Base-by-base conservation (phyloP, 1,140 invertebrate genomes). In the Aethina tumida region DNA sequence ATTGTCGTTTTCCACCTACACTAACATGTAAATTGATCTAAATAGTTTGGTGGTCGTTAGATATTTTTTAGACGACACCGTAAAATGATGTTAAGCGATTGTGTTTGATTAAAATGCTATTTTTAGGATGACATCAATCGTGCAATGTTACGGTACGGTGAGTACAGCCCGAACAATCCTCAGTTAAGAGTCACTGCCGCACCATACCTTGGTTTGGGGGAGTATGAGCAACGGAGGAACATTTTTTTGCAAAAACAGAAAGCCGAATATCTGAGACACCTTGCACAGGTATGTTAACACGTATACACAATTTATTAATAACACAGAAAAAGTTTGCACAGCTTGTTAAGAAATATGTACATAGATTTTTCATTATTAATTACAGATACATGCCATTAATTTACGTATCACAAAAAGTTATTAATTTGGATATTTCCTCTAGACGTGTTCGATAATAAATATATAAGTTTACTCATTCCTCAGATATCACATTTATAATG, bases 151-250 rank as follows among this genome's bases (percentile, higher is more conserved):
- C 69, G 68, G 24, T 66, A 67, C 14, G 69, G 71, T 22, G 70
- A 74, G 48, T 74, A 66, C 45, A 71, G 69, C 7, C 71, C 70
- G 2, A 71, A 70, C 54, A 70, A 71, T 56, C 67, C 68, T 27
- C 52, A 67, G 39, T 41, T 68, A 13, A 57, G 65, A 13, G 59
- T 58, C 22, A 60, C 64, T 7, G 47, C 68, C 18, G 68, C 71
- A 39, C 68, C 62, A 2, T 59, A 71, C 29, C 50, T 69, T 17
- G 70, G 69, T 0, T 58, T 73, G 5, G 70, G 71, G 2, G 65
- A 71, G 49, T 72, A 73, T 50, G 70, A 72, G 39, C 57, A 69
- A 4, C 50, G 66, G 18, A 42, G 65, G 30, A 64, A 66, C 38
- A 61, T 67, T 5, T 54, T 69, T 18, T 48, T 63, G n/a, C 64